Conservation (phyloP, 2,888 invertebrate species). For the Pecten maximus region DNA sequence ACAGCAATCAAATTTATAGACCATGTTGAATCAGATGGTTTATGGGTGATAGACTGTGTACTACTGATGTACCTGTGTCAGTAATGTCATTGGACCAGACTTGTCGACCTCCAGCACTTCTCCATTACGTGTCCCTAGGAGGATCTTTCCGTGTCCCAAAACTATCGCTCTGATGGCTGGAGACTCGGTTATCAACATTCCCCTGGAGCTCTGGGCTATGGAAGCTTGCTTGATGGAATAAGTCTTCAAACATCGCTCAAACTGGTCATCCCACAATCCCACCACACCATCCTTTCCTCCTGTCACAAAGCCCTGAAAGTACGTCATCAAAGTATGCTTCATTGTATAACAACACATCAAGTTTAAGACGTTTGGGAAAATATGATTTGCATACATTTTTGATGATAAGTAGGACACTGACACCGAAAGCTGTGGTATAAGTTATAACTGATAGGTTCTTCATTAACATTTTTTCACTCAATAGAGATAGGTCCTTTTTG, state of each 20-base stretch:
- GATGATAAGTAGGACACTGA: no score
- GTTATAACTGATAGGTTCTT: no score
- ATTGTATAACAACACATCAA: no score
- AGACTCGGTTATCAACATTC: conserved; percentile 76
- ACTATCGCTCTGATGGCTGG: conserved; percentile 81
- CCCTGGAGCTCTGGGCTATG: conserved; percentile 73
- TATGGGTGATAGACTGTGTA: background rate
- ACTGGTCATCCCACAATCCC: conserved; percentile 82
- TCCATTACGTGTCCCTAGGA: conserved; percentile 82
- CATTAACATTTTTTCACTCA: no score
- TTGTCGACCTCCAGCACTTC: conserved; percentile 82
- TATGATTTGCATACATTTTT: no score
- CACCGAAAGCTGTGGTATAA: no score
- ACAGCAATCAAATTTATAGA: no score
- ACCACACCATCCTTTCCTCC: conserved; percentile 83
- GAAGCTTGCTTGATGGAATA: conserved; percentile 80
- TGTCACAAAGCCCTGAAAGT: conserved; percentile 82
- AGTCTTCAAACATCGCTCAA: conserved; percentile 81
- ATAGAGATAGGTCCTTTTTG: no score
- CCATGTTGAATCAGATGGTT: no score
- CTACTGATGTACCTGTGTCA: conserved; percentile 77
- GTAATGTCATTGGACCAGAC: conserved; percentile 79
- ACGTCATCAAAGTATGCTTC: background rate
- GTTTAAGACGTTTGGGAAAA: no score
- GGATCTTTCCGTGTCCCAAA: conserved; percentile 81